Conservation (phyloP, 2,113 vertebrate genomes). For the Cnemophilus loriae region DNA sequence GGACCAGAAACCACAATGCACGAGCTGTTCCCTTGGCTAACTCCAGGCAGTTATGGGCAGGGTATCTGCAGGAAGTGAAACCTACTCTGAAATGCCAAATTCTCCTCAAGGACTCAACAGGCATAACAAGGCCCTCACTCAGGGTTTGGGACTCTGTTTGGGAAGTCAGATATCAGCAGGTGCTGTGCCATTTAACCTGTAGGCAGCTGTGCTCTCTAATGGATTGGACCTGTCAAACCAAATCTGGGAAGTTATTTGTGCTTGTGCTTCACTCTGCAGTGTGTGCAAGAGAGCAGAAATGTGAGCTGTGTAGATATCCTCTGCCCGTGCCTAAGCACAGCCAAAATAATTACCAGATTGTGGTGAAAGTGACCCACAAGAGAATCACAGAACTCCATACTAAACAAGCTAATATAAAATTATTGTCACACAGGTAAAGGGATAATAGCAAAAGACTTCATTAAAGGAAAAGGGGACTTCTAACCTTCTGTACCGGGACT, state of each 20-base stretch:
- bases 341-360: conserved; percentile 4
- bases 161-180: not conserved
- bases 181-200: not conserved
- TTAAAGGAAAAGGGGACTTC: not conserved
- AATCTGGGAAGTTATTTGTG: not conserved
- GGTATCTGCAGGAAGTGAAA: not conserved
- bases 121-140: not conserved
- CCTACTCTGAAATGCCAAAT: not conserved
- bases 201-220: not conserved
- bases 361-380: not conserved
- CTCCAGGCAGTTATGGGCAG: not conserved
- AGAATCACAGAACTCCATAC: not conserved
- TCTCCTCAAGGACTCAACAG: not conserved
- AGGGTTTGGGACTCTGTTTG: not conserved
- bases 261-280: not conserved
- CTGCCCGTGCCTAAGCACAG: not conserved
- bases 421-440: not conserved
- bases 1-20: not conserved
- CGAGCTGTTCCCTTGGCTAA: not conserved
- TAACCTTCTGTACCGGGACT: not conserved
- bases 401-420: not conserved
- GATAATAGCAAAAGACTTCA: not conserved
- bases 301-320: not conserved
- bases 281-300: not conserved
- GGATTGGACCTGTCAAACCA: not conserved